phyloP scores from a whole-genome alignment of 2,797 vertebrate species.

The Helarctos malayanus region DNA sequence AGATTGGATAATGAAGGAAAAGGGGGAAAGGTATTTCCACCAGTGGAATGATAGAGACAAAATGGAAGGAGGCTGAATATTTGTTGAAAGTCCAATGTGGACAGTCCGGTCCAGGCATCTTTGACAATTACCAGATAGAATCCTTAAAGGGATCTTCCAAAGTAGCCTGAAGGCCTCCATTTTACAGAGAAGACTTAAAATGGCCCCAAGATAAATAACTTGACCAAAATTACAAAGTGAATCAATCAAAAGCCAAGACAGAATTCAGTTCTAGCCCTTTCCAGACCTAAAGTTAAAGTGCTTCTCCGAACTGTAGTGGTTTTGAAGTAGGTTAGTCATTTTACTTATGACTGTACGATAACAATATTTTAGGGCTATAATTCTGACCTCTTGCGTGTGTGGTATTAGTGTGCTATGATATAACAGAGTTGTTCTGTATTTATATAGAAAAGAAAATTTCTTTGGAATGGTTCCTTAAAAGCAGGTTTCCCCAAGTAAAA shows the following conservation, averaged over 20 bases:
- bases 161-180: not conserved
- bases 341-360: not conserved
- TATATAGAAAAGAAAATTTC: not conserved
- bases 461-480: not conserved
- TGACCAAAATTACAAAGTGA: not conserved
- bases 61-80: not conserved
- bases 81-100: not conserved
- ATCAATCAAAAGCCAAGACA: not conserved
- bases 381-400: not conserved
- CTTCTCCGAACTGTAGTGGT: not conserved
- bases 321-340: not conserved
- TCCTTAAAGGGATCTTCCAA: not conserved
- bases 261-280: not conserved
- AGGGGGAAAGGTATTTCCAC: slow-evolving; percentile 48
- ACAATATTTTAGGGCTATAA: not conserved
- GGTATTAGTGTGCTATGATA: not conserved
- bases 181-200: not conserved
- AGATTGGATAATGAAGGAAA: slow-evolving; percentile 57
- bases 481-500: not conserved
- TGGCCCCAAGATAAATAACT: not conserved
- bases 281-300: not conserved
- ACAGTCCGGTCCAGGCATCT: not conserved
- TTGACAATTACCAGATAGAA: not conserved
- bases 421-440: not conserved
- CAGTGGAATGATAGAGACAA: not conserved